These are phyloP conservation scores for Homarus americanus DNA, from an alignment of 1,140 invertebrate genomes.

Conservation along the genomic window DNA sequence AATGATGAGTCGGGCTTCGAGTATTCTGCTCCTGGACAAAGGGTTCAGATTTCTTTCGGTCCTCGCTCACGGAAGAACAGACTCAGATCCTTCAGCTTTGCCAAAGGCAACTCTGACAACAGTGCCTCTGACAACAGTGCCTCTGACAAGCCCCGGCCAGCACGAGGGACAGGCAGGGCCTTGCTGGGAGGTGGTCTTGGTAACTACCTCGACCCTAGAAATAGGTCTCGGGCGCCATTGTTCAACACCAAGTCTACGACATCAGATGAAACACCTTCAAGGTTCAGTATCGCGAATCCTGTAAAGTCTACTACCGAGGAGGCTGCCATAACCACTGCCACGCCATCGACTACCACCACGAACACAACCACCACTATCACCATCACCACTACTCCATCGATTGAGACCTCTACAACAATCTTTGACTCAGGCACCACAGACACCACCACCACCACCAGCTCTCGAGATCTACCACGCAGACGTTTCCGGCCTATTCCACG, in stretches of 20 bases:
- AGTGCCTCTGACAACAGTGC: neutral
- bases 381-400: neutral
- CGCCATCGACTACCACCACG: neutral
- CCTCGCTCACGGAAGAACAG: neutral
- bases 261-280: neutral
- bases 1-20: constrained; percentile 22
- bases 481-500: constrained; percentile 23
- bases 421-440: neutral
- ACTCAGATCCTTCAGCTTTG: neutral
- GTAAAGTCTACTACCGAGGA: constrained; percentile 16
- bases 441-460: neutral
- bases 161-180: neutral
- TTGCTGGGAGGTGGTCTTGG: neutral
- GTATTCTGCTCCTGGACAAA: constrained; percentile 53
- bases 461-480: neutral
- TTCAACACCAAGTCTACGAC: neutral
- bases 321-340: constrained; percentile 1
- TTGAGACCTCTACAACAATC: neutral
- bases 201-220: neutral
- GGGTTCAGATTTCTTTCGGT: constrained; percentile 50
- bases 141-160: neutral
- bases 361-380: neutral
- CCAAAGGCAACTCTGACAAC: neutral
- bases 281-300: neutral
- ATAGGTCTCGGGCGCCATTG: neutral